Conservation (phyloP, 2,797 vertebrate species). For the Vireo griseus region DNA sequence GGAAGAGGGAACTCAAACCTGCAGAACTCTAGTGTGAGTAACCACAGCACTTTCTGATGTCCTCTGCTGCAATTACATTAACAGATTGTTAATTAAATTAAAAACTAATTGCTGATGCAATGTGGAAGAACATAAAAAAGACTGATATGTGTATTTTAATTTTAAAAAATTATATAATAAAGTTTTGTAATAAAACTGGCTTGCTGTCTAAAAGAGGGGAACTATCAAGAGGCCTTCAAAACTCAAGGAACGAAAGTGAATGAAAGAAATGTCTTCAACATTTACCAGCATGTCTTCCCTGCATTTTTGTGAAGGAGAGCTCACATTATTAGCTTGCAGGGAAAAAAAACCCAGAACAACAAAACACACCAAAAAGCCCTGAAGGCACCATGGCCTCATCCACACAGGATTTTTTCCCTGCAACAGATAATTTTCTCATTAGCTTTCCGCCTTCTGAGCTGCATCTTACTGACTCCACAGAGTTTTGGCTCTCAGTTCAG, state of each 20-base stretch:
- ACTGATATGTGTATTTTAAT: slow-evolving; percentile 15
- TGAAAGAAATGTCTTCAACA: background rate
- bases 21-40: background rate
- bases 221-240: background rate
- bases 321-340: background rate
- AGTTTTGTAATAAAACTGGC: background rate
- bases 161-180: background rate
- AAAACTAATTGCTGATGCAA: slow-evolving; percentile 43
- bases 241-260: background rate
- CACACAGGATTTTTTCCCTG: background rate
- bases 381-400: background rate
- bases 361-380: background rate
- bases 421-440: background rate
- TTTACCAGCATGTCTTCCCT: background rate
- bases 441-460: background rate
- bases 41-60: background rate
- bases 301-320: background rate
- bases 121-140: slow-evolving; percentile 10
- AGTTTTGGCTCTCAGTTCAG: background rate
- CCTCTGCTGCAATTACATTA: slow-evolving; percentile 7
- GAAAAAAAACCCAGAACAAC: fast-evolving
- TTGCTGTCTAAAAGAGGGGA: background rate
- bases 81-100: slow-evolving; percentile 13
- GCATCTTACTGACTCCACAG: background rate
- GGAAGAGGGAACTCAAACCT: background rate